Percentiles rank a stretch among this genome's conserved stretches.
Evolutionary conservation across 2,888 invertebrate genomes (phyloP).

Genomic region (Merodon equestris): DNA sequence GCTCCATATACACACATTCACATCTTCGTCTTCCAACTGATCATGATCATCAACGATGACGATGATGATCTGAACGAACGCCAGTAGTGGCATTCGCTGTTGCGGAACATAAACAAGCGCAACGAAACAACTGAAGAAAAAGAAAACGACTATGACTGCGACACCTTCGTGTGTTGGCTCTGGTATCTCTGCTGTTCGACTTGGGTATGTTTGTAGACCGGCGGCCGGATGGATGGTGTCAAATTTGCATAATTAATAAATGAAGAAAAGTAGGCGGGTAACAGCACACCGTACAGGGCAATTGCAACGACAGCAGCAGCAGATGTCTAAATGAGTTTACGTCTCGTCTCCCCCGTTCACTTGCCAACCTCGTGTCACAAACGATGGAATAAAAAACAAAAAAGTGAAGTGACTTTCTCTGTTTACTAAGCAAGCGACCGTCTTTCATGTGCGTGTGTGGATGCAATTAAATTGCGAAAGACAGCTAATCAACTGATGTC

Average conservation of each 20-base stretch:
- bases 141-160: slow-evolving; percentile 38
- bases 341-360: slow-evolving; percentile 5
- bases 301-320: slow-evolving; percentile 34
- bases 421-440: slow-evolving; percentile 30
- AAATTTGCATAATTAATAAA: slow-evolving; percentile 67
- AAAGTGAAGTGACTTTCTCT: slow-evolving; percentile 60
- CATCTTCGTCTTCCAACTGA: slow-evolving; percentile 34
- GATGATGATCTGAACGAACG: no score
- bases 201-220: slow-evolving; percentile 60
- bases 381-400: no score
- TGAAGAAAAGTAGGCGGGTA: slow-evolving; percentile 58
- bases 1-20: slow-evolving; percentile 57
- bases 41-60: background rate
- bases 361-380: slow-evolving; percentile 39
- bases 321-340: slow-evolving; percentile 56
- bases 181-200: slow-evolving; percentile 21
- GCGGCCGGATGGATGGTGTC: slow-evolving; percentile 68
- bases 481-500: slow-evolving; percentile 18
- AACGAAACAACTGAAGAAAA: slow-evolving; percentile 8
- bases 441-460: slow-evolving; percentile 52
- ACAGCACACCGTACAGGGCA: slow-evolving; percentile 15
- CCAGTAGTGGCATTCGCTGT: slow-evolving; percentile 28
- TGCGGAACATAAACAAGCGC: slow-evolving; percentile 62
- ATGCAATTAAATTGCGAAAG: slow-evolving; percentile 57
- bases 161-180: slow-evolving; percentile 56